A percentile compares a stretch with the other conserved stretches of the same genome.
phyloP scores from a whole-genome alignment of 64 coral and sea anemone species.

The Astreopora myriophthalma region DNA sequence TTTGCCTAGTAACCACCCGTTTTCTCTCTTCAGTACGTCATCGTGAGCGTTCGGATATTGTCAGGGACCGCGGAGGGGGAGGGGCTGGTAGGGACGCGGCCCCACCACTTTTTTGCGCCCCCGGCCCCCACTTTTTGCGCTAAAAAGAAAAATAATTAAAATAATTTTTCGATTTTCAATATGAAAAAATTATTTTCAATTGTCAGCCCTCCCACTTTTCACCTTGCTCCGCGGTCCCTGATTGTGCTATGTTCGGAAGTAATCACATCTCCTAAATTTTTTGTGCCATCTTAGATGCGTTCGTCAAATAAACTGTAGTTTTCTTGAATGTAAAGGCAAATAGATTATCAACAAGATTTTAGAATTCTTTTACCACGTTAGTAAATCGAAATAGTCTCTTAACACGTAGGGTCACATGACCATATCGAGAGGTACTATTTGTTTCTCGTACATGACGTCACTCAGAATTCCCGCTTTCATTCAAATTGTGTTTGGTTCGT shows the following conservation, averaged over 20 bases:
- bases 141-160: no score
- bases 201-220: no score
- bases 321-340: neutral
- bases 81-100: no score
- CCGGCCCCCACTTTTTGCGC: no score
- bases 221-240: no score
- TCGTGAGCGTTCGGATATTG: neutral
- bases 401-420: neutral
- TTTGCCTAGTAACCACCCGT: constrained; percentile 62
- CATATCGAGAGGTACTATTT: neutral
- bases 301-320: neutral
- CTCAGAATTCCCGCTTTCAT: constrained; percentile 62
- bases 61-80: no score
- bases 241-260: neutral
- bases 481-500: constrained; percentile 36
- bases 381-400: no score
- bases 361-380: neutral
- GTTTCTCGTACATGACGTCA: neutral
- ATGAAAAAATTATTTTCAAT: no score
- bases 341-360: neutral
- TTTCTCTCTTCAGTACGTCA: neutral
- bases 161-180: no score
- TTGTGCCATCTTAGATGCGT: no score
- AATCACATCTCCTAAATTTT: neutral
- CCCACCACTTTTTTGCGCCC: no score